These are phyloP conservation scores for Melangyna quadrimaculata DNA, from an alignment of 2,888 invertebrate genomes.

Conservation along the genomic window DNA sequence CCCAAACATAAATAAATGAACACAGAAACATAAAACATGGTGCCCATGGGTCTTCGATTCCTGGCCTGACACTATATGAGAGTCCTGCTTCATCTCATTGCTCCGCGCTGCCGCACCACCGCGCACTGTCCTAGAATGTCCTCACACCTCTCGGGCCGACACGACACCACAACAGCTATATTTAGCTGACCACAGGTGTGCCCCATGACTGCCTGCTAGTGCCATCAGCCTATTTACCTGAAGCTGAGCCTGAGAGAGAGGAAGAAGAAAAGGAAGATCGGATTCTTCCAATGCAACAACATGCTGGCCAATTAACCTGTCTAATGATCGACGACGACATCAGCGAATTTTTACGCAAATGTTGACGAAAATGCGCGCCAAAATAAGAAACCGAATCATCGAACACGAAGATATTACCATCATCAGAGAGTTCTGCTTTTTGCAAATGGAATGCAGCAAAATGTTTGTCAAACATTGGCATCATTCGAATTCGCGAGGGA, in stretches of 20 bases:
- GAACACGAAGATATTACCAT: background rate
- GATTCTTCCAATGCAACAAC: conserved; percentile 78
- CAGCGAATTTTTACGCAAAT: conserved; percentile 70
- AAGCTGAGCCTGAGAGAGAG: too few relatives aligned
- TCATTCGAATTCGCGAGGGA: conserved; percentile 27
- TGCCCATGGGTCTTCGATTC: conserved; percentile 71
- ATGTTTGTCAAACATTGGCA: conserved; percentile 70
- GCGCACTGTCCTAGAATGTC: background rate
- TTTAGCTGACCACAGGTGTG: conserved; percentile 72
- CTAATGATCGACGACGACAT: conserved; percentile 73
- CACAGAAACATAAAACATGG: conserved; percentile 68
- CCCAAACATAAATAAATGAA: conserved; percentile 68
- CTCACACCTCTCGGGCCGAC: conserved; percentile 53
- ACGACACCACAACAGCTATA: conserved; percentile 70
- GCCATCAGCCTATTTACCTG: background rate
- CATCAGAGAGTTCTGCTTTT: conserved; percentile 21
- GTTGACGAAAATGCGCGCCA: conserved; percentile 69
- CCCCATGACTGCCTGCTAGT: conserved; percentile 65
- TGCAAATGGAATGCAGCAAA: conserved; percentile 66
- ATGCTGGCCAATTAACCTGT: conserved; percentile 75
- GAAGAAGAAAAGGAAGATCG: conserved; percentile 75
- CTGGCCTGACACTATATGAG: conserved; percentile 42
- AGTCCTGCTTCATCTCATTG: conserved; percentile 1
- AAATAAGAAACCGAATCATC: conserved; percentile 39
- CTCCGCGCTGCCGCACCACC: background rate